Base-by-base conservation (phyloP, 2,113 vertebrate genomes). In the Rhinolophus sinicus region DNA sequence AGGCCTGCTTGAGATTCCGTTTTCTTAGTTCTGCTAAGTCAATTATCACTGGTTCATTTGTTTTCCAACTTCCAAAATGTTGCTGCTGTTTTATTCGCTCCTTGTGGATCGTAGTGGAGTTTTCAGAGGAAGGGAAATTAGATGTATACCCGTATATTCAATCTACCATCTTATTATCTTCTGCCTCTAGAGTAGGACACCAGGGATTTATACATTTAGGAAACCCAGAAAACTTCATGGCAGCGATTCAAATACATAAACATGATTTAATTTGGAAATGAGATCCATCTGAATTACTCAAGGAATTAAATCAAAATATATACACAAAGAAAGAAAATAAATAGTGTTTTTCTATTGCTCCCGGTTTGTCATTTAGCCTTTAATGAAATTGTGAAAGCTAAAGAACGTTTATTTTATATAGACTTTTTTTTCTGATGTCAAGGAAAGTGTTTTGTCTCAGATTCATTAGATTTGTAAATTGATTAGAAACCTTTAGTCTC, bases 41-140 rank as follows among this genome's bases (percentile, higher is more conserved):
- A 94, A 83, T 96, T 93, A 88, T 81, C 60, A 94, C 54, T 85
- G 89, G 58, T 77, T 96, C 76, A 69, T 97, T 96, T 95, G 50
- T 62, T 94, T 93, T 94, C 56, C n/a, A 90, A 86, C 78, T 87
- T 92, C 58, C 28, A 58, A 95, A 91, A 88, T n/a, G 8, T 70
- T 77, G 60, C 78, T 95, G 38, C 38, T 92, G 28, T 94, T 96
- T 96, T 85, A 76, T 65, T 38, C 11, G 58, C 82, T 85, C 72
- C 86, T 93, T 88, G 73, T 65, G 67, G 52, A 76, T 76, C 3
- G n/a, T 88, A 47, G 35, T 81, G 6, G 64, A 65, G 50, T 94
- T 93, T 94, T 90, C 81, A 60, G 58, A 87, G 56, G 22, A 96
- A 85, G 30, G 75, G n/a, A 94, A 95, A 96, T 93, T 95, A 76